A percentile compares a stretch with the other conserved stretches of the same genome.
These are phyloP conservation scores for Stichopus chloronotus DNA, from an alignment of 35 echinoderm and acorn worm species.

Conservation along the genomic window DNA sequence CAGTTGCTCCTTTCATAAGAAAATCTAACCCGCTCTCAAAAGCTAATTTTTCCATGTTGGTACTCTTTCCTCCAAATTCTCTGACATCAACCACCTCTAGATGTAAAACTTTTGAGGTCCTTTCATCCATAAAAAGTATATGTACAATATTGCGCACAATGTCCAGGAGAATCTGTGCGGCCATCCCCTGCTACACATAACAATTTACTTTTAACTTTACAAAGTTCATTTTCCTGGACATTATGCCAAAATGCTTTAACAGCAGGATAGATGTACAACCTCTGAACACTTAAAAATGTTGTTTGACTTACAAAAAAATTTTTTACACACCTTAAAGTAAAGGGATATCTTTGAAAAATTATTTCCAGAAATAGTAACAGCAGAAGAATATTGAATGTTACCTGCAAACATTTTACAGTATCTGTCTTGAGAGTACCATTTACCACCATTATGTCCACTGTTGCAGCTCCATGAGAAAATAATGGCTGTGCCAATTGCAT, in stretches of 20 bases:
- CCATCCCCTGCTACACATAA: constrained; percentile 52
- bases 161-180: constrained; percentile 58
- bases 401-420: background rate
- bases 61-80: constrained; percentile 48
- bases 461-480: too few species aligned
- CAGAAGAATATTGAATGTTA: constrained; percentile 23
- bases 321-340: background rate
- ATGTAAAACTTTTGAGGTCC: constrained; percentile 13
- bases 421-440: too few species aligned
- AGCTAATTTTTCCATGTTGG: constrained; percentile 55
- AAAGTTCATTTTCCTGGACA: background rate
- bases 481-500: too few species aligned
- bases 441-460: too few species aligned
- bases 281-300: constrained; percentile 23
- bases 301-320: constrained; percentile 45
- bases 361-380: too few species aligned
- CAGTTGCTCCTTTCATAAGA: constrained; percentile 35
- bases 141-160: constrained; percentile 46
- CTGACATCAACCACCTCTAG: constrained; percentile 36
- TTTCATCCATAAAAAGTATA: constrained; percentile 57
- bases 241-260: constrained; percentile 18
- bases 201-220: background rate
- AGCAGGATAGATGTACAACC: constrained; percentile 31
- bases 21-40: constrained; percentile 61
- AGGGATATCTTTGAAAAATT: too few species aligned